phyloP scores from a whole-genome alignment of 2,113 vertebrate species.

The Pholis gunnellus region DNA sequence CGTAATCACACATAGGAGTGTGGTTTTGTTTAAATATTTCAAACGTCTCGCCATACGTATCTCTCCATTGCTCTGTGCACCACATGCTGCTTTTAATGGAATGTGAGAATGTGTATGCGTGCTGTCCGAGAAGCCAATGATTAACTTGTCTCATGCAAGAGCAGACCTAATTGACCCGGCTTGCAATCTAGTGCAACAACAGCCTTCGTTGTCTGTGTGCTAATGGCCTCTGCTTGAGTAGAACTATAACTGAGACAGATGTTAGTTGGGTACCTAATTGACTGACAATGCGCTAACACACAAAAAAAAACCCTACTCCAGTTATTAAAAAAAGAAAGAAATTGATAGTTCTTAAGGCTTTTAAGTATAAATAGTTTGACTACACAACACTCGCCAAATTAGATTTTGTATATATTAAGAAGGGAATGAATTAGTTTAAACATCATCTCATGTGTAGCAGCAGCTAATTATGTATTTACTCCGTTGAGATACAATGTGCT shows the following conservation, averaged over 20 bases:
- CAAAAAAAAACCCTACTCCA: slow-evolving; percentile 41
- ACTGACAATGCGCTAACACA: slow-evolving; percentile 64
- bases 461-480: slow-evolving; percentile 43
- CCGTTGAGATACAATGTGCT: slow-evolving; percentile 26
- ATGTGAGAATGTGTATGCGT: slow-evolving; percentile 45
- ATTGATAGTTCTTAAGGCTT: slow-evolving; percentile 37
- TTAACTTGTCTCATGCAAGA: slow-evolving; percentile 74
- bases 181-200: slow-evolving; percentile 65
- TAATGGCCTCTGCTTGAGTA: slow-evolving; percentile 75
- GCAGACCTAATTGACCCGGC: slow-evolving; percentile 75
- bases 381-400: slow-evolving; percentile 41
- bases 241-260: slow-evolving; percentile 75
- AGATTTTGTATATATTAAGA: slow-evolving; percentile 34
- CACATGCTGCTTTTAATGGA: slow-evolving; percentile 56
- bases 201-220: slow-evolving; percentile 65
- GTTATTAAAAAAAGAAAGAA: slow-evolving; percentile 37
- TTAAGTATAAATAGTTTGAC: slow-evolving; percentile 31
- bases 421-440: slow-evolving; percentile 30
- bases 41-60: not conserved
- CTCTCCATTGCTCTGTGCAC: slow-evolving; percentile 14
- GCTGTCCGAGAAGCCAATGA: slow-evolving; percentile 50
- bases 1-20: too few relatives aligned
- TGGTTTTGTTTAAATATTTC: too few relatives aligned
- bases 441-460: not conserved
- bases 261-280: slow-evolving; percentile 66